Evolutionary conservation across 2,113 vertebrate genomes (phyloP).

Genomic region (Apeltes quadracus): DNA sequence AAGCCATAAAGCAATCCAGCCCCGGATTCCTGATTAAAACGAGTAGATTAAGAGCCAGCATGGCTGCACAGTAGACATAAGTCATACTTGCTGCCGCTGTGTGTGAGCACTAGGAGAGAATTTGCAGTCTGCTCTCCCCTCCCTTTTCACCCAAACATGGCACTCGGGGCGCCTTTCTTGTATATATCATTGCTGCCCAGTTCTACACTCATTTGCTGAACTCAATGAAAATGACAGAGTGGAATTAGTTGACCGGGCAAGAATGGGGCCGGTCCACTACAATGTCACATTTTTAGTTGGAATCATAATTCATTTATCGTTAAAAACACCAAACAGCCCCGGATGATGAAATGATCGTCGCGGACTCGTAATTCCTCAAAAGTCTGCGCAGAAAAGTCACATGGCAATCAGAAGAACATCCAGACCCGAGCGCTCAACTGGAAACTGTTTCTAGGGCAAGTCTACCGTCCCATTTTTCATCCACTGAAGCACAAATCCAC

Average conservation of each 20-base stretch:
- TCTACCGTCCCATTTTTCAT: slow-evolving; percentile 47
- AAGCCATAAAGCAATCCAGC: slow-evolving; percentile 41
- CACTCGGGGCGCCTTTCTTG: slow-evolving; percentile 51
- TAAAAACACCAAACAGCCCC: slow-evolving; percentile 25
- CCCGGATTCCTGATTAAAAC: slow-evolving; percentile 63
- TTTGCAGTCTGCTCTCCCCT: slow-evolving; percentile 37
- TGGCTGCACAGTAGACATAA: slow-evolving; percentile 40
- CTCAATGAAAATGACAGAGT: slow-evolving; percentile 61
- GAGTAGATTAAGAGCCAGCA: slow-evolving; percentile 45
- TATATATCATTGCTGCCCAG: slow-evolving; percentile 77
- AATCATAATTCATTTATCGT: slow-evolving; percentile 7
- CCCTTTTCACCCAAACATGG: slow-evolving; percentile 47
- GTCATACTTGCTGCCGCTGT: slow-evolving; percentile 25
- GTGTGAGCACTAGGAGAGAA: slow-evolving; percentile 29
- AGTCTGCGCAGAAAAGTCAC: not conserved
- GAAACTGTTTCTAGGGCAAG: slow-evolving; percentile 53
- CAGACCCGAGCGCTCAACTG: slow-evolving; percentile 23
- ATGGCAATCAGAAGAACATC: slow-evolving; percentile 1
- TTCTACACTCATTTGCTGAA: slow-evolving; percentile 57
- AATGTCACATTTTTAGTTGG: slow-evolving; percentile 16
- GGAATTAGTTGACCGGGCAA: slow-evolving; percentile 49
- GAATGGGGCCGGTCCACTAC: slow-evolving; percentile 44
- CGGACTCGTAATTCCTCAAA: not conserved
- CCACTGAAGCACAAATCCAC: slow-evolving; percentile 66
- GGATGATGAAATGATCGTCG: not conserved